Conservation (phyloP, 2,797 vertebrate genomes). For the Uromys caudimaculatus region DNA sequence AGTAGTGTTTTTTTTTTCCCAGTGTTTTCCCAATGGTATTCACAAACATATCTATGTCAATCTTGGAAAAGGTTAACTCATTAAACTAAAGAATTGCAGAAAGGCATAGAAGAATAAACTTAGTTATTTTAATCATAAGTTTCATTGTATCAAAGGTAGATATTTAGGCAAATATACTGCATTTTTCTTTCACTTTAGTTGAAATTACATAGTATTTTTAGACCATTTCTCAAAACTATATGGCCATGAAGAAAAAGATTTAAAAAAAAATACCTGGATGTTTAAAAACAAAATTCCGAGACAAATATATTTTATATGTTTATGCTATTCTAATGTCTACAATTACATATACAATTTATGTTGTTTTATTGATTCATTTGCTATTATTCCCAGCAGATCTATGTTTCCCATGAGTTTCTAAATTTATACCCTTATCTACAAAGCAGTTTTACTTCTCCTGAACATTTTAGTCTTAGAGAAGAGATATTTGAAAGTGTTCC, state of each 20-base stretch:
- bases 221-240: neutral
- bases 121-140: neutral
- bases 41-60: neutral
- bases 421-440: neutral
- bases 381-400: rapidly evolving
- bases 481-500: neutral
- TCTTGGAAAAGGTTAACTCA: neutral
- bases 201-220: constrained; percentile 1
- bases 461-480: constrained; percentile 2
- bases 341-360: neutral
- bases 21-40: neutral
- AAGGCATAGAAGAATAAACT: neutral
- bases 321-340: neutral
- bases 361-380: neutral
- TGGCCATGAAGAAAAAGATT: neutral
- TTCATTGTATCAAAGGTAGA: neutral
- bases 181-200: neutral
- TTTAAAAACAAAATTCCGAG: neutral
- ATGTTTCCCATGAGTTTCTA: neutral
- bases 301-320: neutral
- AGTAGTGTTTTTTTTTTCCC: neutral
- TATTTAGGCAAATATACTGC: neutral
- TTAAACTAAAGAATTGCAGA: neutral
- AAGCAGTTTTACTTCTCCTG: neutral
- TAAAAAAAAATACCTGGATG: too few species aligned